Evolutionary conservation across 1,140 invertebrate species (phyloP), one percentile per base, ranked within the genome.

Genomic region (Alviniconcha marisindica): DNA sequence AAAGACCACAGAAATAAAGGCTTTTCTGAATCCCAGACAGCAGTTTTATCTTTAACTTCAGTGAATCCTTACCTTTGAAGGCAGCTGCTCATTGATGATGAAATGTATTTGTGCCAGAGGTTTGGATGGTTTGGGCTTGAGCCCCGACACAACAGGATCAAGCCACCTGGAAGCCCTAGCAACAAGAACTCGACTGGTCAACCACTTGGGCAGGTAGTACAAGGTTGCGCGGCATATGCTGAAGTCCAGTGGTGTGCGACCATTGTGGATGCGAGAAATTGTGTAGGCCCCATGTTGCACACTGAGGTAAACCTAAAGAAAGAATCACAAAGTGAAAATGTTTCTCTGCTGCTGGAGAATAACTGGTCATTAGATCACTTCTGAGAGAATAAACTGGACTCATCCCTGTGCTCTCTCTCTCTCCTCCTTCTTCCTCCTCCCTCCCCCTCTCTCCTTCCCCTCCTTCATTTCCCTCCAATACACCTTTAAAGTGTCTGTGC

Each of bases 201-300:
- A 24, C n/a, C 2, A 76, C 7, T 21, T 10, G 24, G 73, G 73
- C 0, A 76, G 1, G 31, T 48, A 51, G n/a, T 51, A 18, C n/a
- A 51, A 21, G 31, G 1, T 24, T n/a, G 33, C 21, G 10, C 73
- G 73, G 5, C 18, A 28, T 0, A 76, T 5, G 24, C 21, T 21
- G 44, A 76, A 76, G 18, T 76, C 73, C 42, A n/a, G n/a, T 21
- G 73, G 73, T n/a, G 24, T 76, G n/a, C 21, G 73, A 51, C 73
- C 73, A 5, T 51, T 76, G 33, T 28, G 42, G 40, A 76, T 2
- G 24, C 73, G 42, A 40, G 73, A 51, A 2, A 76, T 51, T 28
- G n/a, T 51, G 73, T 51, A 54, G 1, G 71, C 71, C 15, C 71
- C 71, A 42, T 73, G 38, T 15, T 44, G 38, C 2, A 73, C 24